Conservation (phyloP, 2,888 invertebrate species). For the Schrankia costaestrigalis region DNA sequence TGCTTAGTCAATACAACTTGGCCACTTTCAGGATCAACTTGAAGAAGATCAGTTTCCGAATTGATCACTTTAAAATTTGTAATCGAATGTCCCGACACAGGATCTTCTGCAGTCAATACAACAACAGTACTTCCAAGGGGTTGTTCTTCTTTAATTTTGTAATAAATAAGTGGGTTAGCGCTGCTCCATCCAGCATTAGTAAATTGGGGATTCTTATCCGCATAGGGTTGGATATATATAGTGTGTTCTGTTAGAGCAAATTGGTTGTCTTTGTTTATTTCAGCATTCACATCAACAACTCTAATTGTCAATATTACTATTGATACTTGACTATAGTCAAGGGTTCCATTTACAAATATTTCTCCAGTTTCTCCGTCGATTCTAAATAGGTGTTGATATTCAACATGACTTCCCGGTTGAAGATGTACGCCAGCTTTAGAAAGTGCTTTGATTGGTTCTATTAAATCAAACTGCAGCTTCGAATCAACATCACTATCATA, state of each 20-base stretch:
- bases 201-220: conserved; percentile 88
- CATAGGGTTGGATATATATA: conserved; percentile 88
- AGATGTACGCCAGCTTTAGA: conserved; percentile 88
- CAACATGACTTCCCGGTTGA: conserved; percentile 80
- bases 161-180: conserved; percentile 83
- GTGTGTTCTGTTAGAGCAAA: conserved; percentile 85
- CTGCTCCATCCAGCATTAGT: conserved; percentile 87
- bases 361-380: conserved; percentile 86
- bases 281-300: conserved; percentile 86
- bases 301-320: conserved; percentile 87
- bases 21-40: conserved; percentile 84
- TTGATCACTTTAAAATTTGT: conserved; percentile 81
- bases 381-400: conserved; percentile 84
- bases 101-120: conserved; percentile 86
- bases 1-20: conserved; percentile 86
- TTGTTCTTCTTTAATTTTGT: conserved; percentile 87
- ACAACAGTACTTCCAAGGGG: conserved; percentile 87
- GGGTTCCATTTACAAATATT: conserved; percentile 83
- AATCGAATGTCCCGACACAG: conserved; percentile 82
- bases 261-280: conserved; percentile 83
- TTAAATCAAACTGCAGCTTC: conserved; percentile 84
- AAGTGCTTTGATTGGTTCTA: conserved; percentile 84
- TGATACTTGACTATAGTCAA: conserved; percentile 87
- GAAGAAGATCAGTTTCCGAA: conserved; percentile 76
- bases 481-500: conserved; percentile 86